Conservation (phyloP, 2,888 invertebrate genomes). For the Saturnia japonica region DNA sequence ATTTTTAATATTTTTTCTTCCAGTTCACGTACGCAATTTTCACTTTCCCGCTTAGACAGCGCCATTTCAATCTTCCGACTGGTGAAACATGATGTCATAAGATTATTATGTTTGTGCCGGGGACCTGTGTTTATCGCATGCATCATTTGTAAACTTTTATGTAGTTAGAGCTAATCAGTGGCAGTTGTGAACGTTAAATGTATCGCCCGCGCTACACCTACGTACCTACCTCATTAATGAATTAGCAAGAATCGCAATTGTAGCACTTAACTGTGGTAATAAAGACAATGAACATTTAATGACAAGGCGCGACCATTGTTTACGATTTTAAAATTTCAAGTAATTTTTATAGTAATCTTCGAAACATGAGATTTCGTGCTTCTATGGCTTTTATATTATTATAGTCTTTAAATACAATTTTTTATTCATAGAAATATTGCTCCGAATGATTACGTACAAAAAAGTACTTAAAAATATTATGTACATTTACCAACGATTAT, state of each 20-base stretch:
- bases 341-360: background rate
- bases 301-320: constrained; percentile 44
- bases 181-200: constrained; percentile 66
- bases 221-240: constrained; percentile 78
- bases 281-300: constrained; percentile 60
- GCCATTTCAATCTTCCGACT: constrained; percentile 41
- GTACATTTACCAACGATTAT: too few species aligned
- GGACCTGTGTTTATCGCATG: constrained; percentile 17
- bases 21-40: constrained; percentile 82
- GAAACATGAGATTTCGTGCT: too few species aligned
- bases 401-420: too few species aligned
- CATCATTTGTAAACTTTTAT: constrained; percentile 46
- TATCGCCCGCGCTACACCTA: constrained; percentile 81
- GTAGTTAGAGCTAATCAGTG: constrained; percentile 62
- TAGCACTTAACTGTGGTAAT: constrained; percentile 67
- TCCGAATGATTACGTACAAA: too few species aligned
- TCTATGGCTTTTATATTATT: too few species aligned
- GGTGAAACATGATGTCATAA: constrained; percentile 21
- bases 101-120: constrained; percentile 17
- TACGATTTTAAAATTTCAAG: constrained; percentile 8
- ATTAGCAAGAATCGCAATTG: constrained; percentile 77
- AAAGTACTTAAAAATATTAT: too few species aligned
- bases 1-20: constrained; percentile 82
- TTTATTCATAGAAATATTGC: too few species aligned
- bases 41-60: constrained; percentile 71